A percentile compares a stretch with the other conserved stretches of the same genome.
These are phyloP conservation scores for Plebejus anna DNA, from an alignment of 2,888 invertebrate species.

Conservation along the genomic window DNA sequence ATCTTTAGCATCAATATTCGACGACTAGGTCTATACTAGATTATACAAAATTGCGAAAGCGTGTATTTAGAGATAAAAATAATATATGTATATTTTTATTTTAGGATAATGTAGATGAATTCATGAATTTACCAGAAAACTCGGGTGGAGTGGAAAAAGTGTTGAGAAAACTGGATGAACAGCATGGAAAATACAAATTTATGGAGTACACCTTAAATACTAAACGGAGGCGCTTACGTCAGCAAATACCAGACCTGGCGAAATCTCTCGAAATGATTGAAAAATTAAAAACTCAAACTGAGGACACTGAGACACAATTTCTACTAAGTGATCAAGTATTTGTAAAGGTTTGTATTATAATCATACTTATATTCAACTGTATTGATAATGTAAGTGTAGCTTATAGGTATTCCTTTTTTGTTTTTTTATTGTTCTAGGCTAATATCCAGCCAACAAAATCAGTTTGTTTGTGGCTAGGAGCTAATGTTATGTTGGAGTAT, in stretches of 20 bases:
- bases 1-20: conserved; percentile 23
- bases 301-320: conserved; percentile 92
- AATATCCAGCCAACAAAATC: conserved; percentile 92
- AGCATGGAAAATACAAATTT: conserved; percentile 97
- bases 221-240: conserved; percentile 91
- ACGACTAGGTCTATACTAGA: background rate
- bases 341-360: conserved; percentile 69
- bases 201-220: conserved; percentile 96
- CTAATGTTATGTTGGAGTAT: conserved; percentile 99
- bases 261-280: conserved; percentile 95
- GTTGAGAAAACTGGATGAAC: conserved; percentile 92
- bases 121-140: conserved; percentile 92
- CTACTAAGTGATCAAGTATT: conserved; percentile 95
- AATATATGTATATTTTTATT: conserved; percentile 11
- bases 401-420: conserved; percentile 16
- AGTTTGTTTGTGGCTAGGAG: conserved; percentile 91
- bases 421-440: conserved; percentile 81
- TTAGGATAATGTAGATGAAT: conserved; percentile 95
- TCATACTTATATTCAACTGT: background rate
- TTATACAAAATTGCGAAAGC: background rate
- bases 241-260: conserved; percentile 96
- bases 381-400: background rate
- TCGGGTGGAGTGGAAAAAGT: conserved; percentile 91
- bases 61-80: background rate
- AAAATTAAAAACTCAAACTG: conserved; percentile 89